phyloP scores from a whole-genome alignment of 2,113 vertebrate species.

The Pedetes capensis region DNA sequence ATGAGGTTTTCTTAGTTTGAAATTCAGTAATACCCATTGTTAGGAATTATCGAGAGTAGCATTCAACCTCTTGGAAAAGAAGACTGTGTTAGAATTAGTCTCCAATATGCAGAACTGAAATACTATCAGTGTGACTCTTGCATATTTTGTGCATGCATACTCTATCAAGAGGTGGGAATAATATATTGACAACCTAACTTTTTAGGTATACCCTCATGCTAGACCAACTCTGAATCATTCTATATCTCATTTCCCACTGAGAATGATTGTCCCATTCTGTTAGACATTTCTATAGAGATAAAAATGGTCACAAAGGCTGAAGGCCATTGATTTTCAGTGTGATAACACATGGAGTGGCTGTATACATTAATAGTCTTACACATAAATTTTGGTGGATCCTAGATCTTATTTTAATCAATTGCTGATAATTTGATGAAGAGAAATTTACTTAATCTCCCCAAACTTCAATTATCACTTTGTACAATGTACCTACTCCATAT shows the following conservation, averaged over 20 bases:
- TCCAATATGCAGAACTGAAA: background rate
- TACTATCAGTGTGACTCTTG: background rate
- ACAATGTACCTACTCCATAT: background rate
- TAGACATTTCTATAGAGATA: background rate
- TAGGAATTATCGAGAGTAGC: background rate
- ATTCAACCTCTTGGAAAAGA: background rate
- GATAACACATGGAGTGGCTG: background rate
- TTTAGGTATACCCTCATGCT: background rate
- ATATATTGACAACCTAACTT: background rate
- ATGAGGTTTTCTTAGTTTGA: background rate
- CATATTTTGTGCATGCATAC: rapidly evolving
- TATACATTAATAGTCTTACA: background rate
- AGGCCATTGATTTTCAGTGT: background rate
- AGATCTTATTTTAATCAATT: background rate
- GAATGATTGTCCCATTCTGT: background rate
- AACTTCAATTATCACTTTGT: background rate
- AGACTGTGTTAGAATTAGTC: background rate
- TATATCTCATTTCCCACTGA: background rate
- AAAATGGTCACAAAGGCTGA: background rate
- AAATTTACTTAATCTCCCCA: background rate
- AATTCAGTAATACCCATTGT: background rate
- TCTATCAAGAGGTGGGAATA: background rate
- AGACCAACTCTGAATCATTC: background rate
- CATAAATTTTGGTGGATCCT: background rate
- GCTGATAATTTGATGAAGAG: background rate